phyloP scores from a whole-genome alignment of 2,888 invertebrate genomes.

The Callinectes sapidus region DNA sequence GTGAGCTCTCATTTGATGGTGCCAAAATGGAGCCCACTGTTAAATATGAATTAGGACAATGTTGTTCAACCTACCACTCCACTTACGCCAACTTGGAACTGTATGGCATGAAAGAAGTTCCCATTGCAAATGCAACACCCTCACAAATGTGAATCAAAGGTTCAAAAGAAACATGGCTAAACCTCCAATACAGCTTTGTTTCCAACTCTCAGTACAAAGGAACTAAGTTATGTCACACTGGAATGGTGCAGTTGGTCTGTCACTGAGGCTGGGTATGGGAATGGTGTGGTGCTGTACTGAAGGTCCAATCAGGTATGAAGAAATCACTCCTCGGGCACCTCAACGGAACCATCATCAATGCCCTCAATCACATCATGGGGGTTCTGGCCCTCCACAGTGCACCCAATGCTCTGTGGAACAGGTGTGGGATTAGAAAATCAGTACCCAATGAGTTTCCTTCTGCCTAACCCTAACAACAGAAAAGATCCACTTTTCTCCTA shows the following conservation, averaged over 20 bases:
- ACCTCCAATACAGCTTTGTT: background rate
- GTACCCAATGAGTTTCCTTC: background rate
- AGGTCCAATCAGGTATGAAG: background rate
- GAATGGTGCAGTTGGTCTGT: background rate
- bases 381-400: slow-evolving; percentile 86
- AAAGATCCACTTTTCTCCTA: background rate
- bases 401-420: slow-evolving; percentile 84
- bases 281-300: slow-evolving; percentile 4
- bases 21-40: background rate
- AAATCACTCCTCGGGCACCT: slow-evolving; percentile 84
- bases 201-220: background rate
- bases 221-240: background rate
- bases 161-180: background rate
- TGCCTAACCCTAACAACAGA: background rate
- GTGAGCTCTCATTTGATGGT: too few relatives aligned
- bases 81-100: background rate
- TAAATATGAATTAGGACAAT: background rate
- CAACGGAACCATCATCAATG: slow-evolving; percentile 85
- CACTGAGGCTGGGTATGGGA: background rate
- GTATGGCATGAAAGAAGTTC: background rate
- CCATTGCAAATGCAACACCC: background rate
- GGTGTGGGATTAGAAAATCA: background rate
- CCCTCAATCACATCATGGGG: slow-evolving; percentile 74
- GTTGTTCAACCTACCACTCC: background rate
- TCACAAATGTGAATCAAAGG: background rate